Evolutionary conservation across 2,888 invertebrate genomes (phyloP).

Genomic region (Tenodera sinensis): DNA sequence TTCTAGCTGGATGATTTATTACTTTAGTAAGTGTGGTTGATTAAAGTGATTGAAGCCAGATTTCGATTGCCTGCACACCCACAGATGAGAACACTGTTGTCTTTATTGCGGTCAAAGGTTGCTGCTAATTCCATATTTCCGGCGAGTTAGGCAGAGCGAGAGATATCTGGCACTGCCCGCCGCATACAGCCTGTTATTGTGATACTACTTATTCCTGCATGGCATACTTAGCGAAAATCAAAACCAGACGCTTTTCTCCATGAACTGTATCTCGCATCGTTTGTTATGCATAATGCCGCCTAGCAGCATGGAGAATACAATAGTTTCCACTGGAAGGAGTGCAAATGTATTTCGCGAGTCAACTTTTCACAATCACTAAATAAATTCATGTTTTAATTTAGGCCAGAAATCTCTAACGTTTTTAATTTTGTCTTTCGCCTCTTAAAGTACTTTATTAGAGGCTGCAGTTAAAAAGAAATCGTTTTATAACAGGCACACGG

Average conservation of each 20-base stretch:
- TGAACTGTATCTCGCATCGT: background rate
- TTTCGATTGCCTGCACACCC: background rate
- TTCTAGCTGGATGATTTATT: too few species aligned
- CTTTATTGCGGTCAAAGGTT: background rate
- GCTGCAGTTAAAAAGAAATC: too few species aligned
- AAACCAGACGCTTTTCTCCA: background rate
- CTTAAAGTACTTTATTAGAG: too few species aligned
- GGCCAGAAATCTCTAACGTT: too few species aligned
- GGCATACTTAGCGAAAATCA: background rate
- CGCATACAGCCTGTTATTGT: background rate
- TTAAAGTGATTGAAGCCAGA: background rate
- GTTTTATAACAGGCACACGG: too few species aligned
- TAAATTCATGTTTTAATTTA: too few species aligned
- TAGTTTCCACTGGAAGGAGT: too few species aligned
- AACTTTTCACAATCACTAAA: too few species aligned
- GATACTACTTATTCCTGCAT: background rate
- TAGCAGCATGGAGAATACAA: too few species aligned
- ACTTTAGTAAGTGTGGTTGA: background rate
- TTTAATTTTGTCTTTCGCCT: too few species aligned
- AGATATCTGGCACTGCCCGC: background rate
- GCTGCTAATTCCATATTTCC: constrained; percentile 21
- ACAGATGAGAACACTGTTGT: background rate
- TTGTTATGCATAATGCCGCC: too few species aligned
- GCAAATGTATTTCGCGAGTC: too few species aligned
- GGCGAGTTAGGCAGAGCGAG: constrained; percentile 28